Evolutionary conservation across 1,140 invertebrate genomes (phyloP).

Genomic region (Mya arenaria): DNA sequence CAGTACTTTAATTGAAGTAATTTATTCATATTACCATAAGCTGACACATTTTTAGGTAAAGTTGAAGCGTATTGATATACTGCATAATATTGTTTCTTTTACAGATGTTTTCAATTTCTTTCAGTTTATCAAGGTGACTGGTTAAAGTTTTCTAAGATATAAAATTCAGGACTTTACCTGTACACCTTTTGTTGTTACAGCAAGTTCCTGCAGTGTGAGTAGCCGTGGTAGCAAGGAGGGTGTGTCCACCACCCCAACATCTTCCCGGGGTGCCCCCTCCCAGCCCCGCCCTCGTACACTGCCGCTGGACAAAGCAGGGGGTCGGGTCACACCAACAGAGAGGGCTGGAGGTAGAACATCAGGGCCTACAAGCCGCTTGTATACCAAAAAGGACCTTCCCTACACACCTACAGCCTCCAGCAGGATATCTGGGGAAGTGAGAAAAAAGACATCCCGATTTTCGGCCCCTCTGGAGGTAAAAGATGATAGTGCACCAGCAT

Average conservation of each 20-base stretch:
- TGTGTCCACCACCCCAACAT: conserved; percentile 1
- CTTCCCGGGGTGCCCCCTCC: neutral
- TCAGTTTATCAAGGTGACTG: too few relatives aligned
- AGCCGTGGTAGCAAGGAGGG: neutral
- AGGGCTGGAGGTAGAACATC: conserved; percentile 11
- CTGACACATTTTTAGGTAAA: too few relatives aligned
- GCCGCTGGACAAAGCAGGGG: conserved; percentile 29
- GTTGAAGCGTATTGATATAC: too few relatives aligned
- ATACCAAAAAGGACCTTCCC: conserved; percentile 31
- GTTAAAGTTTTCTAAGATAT: too few relatives aligned
- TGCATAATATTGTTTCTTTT: too few relatives aligned
- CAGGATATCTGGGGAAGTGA: conserved; percentile 16
- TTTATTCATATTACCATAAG: too few relatives aligned
- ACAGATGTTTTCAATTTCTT: too few relatives aligned
- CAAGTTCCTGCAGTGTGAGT: neutral
- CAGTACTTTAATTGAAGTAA: too few relatives aligned
- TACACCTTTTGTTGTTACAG: conserved; percentile 28
- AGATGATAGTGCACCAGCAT: neutral
- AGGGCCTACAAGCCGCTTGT: neutral
- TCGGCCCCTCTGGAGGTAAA: conserved; percentile 29
- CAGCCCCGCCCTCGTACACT: conserved; percentile 27
- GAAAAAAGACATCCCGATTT: conserved; percentile 25
- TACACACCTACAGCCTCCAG: neutral
- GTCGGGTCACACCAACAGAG: conserved; percentile 37
- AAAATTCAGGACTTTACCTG: too few relatives aligned